Evolutionary conservation across 2,797 vertebrate genomes (phyloP), one percentile per base, ranked within the genome.

Genomic region (Halcyon badia): DNA sequence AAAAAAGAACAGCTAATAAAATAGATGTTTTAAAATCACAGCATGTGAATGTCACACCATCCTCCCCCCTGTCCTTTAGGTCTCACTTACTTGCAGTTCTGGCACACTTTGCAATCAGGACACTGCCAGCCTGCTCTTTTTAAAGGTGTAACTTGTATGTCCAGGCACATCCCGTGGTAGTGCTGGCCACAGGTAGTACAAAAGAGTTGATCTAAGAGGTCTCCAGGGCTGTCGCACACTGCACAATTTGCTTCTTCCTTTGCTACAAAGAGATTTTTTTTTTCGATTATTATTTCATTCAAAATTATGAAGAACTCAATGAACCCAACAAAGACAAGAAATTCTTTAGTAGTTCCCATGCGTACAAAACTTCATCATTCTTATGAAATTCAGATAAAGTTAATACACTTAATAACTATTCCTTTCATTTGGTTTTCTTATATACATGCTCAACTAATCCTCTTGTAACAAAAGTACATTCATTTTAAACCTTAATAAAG

Each of bases 151-250:
- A 99, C 99, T 57, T 98, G 98, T 98, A 99, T 99, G 96, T 99
- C 99, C 99, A 99, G 98, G 98, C 99, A 99, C 98, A 99, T 98
- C 91, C 99, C 99, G 87, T 99, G 99, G 98, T 99, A 99, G 98
- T 99, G 99, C 98, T 99, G 99, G 94, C 99, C 99, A 98, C 99
- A 99, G 97, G 99, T 99, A 98, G 99, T 99, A 98, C 99, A 99
- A 98, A 99, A 99, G 94, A 99, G 98, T 98, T 99, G 99, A 98
- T 99, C 99, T 97, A 98, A 97, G 90, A 99, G 98, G 97, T 99
- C 99, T 95, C 99, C 99, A 31, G 99, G 99, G 98, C 99, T 99
- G 98, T 99, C 99, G 44, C 99, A 99, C 95, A 99, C 98, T 58
- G 99, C 99, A 96, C 99, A 99, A 97, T 99, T 99, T 96, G 99